Conservation (phyloP, 2,888 invertebrate genomes). For the Altica lythri region DNA sequence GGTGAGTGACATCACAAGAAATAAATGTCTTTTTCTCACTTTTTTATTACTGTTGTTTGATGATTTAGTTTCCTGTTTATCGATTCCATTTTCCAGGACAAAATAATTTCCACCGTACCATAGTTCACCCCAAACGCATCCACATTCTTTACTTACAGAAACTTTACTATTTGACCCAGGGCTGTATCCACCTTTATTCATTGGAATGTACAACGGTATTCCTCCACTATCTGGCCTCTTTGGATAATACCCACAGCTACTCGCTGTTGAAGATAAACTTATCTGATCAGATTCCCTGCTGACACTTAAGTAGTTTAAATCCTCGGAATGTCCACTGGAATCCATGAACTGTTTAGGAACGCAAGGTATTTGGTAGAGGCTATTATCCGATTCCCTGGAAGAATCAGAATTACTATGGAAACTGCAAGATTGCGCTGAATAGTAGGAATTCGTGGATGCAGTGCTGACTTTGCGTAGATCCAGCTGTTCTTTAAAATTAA, state of each 20-base stretch:
- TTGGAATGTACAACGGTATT: constrained; percentile 62
- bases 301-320: constrained; percentile 58
- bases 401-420: constrained; percentile 40
- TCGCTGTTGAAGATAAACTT: constrained; percentile 65
- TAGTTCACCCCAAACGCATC: no score
- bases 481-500: constrained; percentile 54
- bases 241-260: constrained; percentile 63
- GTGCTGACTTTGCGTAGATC: constrained; percentile 43
- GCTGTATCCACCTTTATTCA: constrained; percentile 63
- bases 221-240: constrained; percentile 59
- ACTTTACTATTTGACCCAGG: constrained; percentile 66
- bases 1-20: no score
- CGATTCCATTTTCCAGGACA: no score
- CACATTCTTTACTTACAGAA: constrained; percentile 66
- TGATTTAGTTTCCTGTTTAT: no score
- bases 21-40: no score
- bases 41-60: no score
- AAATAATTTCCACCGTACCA: no score
- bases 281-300: constrained; percentile 65
- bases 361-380: constrained; percentile 63
- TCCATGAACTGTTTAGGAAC: constrained; percentile 63
- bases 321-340: constrained; percentile 63
- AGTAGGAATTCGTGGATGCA: constrained; percentile 49
- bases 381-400: constrained; percentile 64
- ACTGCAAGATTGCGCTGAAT: constrained; percentile 51